Conservation (phyloP, 2,113 vertebrate genomes). For the Arothron firmamentum region DNA sequence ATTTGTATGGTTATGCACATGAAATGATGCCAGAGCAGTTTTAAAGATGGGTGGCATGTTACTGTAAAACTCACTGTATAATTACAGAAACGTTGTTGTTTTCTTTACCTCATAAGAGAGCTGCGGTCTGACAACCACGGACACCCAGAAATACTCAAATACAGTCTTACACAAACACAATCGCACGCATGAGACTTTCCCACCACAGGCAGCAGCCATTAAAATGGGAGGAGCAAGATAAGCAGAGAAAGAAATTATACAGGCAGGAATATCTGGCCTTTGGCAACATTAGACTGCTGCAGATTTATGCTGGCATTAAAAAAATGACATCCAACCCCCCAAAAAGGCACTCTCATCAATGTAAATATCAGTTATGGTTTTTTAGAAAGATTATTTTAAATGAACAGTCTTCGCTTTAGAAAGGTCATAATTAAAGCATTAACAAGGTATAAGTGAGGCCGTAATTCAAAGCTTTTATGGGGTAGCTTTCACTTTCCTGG, state of each 20-base stretch:
- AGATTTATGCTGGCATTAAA: slow-evolving; percentile 37
- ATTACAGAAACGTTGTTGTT: slow-evolving; percentile 4
- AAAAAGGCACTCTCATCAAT: no score
- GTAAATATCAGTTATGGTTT: no score
- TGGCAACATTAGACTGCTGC: slow-evolving; percentile 49
- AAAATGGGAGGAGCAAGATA: slow-evolving; percentile 61
- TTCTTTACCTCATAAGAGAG: slow-evolving; percentile 36
- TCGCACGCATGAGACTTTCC: slow-evolving; percentile 48
- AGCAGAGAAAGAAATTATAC: slow-evolving; percentile 61
- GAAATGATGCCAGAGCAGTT: slow-evolving; percentile 5
- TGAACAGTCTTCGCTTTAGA: no score
- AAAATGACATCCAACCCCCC: neutral
- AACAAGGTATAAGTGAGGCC: no score
- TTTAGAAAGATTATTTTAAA: no score
- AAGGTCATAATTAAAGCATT: no score
- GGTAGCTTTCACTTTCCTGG: no score
- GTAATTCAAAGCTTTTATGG: no score
- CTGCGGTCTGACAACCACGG: slow-evolving; percentile 56
- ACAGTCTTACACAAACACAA: slow-evolving; percentile 29
- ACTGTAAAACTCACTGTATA: no score
- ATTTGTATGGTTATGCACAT: slow-evolving; percentile 19
- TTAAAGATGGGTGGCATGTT: no score
- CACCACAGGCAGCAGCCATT: slow-evolving; percentile 71
- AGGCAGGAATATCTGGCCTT: slow-evolving; percentile 65
- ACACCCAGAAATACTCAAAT: slow-evolving; percentile 63